Evolutionary conservation across 2,888 invertebrate genomes (phyloP).

Genomic region (Campoplex nolae): DNA sequence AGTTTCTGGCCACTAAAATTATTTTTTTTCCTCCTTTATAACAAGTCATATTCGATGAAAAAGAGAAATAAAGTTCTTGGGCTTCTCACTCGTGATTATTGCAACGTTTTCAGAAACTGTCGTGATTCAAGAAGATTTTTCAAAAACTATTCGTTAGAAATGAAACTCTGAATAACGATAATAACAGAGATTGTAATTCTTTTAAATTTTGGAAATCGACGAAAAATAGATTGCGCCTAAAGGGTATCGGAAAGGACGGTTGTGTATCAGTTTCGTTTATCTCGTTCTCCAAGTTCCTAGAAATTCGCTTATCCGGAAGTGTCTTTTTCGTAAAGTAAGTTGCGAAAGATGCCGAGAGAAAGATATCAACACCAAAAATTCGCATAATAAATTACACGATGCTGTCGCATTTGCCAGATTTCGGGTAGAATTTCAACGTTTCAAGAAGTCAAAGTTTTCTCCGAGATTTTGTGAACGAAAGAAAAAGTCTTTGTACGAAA

Average conservation of each 20-base stretch:
- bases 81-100: not conserved
- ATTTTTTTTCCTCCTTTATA: not conserved
- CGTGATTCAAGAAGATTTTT: not conserved
- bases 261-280: conserved; percentile 11
- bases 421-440: not conserved
- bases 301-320: conserved; percentile 14
- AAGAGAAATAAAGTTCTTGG: not conserved
- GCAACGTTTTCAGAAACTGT: not conserved
- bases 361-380: conserved; percentile 29
- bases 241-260: not conserved
- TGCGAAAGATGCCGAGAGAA: conserved; percentile 30
- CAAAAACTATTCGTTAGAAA: not conserved
- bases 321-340: not conserved
- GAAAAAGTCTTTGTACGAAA: not conserved
- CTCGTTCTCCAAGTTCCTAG: not conserved
- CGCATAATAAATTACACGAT: conserved; percentile 38
- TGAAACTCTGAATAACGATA: not conserved
- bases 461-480: not conserved
- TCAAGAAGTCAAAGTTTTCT: conserved; percentile 25
- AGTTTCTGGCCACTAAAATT: not conserved
- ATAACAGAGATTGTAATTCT: not conserved
- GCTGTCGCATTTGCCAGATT: conserved; percentile 3
- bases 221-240: not conserved
- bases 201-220: not conserved
- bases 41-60: not conserved